These are phyloP conservation scores for Gobio gobio DNA, from an alignment of 2,113 vertebrate genomes.

Conservation along the genomic window DNA sequence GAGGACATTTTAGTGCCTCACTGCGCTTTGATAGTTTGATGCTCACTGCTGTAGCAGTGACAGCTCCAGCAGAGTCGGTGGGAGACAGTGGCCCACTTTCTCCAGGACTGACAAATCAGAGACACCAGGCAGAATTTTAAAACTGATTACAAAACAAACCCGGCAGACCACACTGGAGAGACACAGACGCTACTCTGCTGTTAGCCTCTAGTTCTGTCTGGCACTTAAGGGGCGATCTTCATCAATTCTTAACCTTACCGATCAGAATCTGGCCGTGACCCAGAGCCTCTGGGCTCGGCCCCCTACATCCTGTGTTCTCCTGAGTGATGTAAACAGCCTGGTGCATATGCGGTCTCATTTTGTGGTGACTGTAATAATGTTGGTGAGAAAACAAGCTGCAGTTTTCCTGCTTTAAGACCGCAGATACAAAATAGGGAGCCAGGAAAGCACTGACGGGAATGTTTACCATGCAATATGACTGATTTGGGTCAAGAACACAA, in stretches of 20 bases:
- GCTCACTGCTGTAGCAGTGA: background rate
- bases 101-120: slow-evolving; percentile 37
- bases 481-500: slow-evolving; percentile 47
- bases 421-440: slow-evolving; percentile 31
- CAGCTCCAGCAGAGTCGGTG: slow-evolving; percentile 42
- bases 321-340: slow-evolving; percentile 38
- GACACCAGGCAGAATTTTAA: slow-evolving; percentile 32
- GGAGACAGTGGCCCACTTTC: slow-evolving; percentile 43
- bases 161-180: slow-evolving; percentile 18
- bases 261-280: slow-evolving; percentile 26
- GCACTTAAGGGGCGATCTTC: slow-evolving; percentile 25
- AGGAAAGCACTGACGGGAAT: background rate
- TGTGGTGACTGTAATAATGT: slow-evolving; percentile 34
- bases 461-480: slow-evolving; percentile 38
- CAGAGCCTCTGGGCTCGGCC: slow-evolving; percentile 26
- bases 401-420: slow-evolving; percentile 5
- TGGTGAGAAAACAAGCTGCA: slow-evolving; percentile 23
- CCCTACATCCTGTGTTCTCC: slow-evolving; percentile 22
- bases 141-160: slow-evolving; percentile 36
- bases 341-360: slow-evolving; percentile 24
- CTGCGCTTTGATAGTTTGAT: slow-evolving; percentile 19
- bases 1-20: background rate
- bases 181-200: slow-evolving; percentile 3
- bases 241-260: slow-evolving; percentile 40
- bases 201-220: slow-evolving; percentile 26